Conservation (phyloP, 2,113 vertebrate genomes). For the Rana temporaria region DNA sequence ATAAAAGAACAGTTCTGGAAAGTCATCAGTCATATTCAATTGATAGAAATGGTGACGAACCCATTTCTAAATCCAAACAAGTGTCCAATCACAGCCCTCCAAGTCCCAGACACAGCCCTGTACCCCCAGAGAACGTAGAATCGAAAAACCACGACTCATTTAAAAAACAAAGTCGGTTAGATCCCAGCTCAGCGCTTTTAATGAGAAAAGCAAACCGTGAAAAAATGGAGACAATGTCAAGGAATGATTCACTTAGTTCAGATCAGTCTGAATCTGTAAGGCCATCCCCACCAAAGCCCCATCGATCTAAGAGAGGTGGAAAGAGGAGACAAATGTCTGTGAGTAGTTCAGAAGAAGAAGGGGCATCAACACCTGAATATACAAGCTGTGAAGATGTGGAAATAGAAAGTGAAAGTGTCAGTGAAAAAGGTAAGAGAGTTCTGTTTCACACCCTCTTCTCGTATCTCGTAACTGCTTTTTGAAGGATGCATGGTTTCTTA, state of each 20-base stretch:
- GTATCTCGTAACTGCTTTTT: too few relatives aligned
- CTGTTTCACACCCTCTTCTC: too few relatives aligned
- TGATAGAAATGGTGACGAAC: conserved; percentile 87
- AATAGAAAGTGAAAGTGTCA: conserved; percentile 94
- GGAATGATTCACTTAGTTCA: conserved; percentile 97
- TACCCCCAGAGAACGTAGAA: conserved; percentile 73
- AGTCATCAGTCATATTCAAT: conserved; percentile 82
- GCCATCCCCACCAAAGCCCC: conserved; percentile 91
- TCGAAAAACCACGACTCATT: conserved; percentile 83
- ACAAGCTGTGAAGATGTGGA: conserved; percentile 99
- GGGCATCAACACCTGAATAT: conserved; percentile 97
- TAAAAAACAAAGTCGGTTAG: conserved; percentile 83
- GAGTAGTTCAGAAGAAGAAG: conserved; percentile 99
- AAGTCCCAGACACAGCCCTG: conserved; percentile 73
- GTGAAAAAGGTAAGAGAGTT: conserved; percentile 92
- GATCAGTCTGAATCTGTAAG: conserved; percentile 95
- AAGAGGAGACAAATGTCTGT: conserved; percentile 98
- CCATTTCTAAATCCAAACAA: conserved; percentile 74
- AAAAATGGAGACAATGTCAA: conserved; percentile 89
- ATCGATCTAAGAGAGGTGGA: conserved; percentile 88
- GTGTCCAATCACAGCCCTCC: conserved; percentile 76
- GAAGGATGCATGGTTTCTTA: too few relatives aligned
- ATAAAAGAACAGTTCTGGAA: conserved; percentile 79
- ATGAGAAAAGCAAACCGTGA: conserved; percentile 86
- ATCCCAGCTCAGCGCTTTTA: conserved; percentile 79